phyloP scores from a whole-genome alignment of 2,113 vertebrate species.

The Macquaria australasica region DNA sequence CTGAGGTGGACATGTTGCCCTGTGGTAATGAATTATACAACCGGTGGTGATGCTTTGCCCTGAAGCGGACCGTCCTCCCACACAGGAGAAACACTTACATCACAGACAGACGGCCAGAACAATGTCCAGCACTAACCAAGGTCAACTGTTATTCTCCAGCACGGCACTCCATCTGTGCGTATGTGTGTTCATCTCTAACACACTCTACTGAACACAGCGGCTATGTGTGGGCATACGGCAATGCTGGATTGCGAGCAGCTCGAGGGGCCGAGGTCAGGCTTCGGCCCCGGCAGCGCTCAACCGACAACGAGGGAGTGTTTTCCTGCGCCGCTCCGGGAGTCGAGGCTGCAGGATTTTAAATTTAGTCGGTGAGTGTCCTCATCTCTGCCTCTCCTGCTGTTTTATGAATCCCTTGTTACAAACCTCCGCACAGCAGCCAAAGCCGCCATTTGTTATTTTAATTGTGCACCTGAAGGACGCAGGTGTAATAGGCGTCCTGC shows the following conservation, averaged over 20 bases:
- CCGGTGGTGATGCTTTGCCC: conserved; percentile 6
- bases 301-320: neutral
- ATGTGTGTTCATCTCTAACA: neutral
- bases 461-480: conserved; percentile 39
- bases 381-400: neutral
- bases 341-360: conserved; percentile 8
- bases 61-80: conserved; percentile 25
- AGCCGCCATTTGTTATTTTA: conserved; percentile 29
- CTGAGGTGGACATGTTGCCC: conserved; percentile 16
- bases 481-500: conserved; percentile 31
- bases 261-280: neutral
- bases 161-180: neutral
- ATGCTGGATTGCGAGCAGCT: neutral
- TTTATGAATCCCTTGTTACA: neutral
- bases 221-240: neutral
- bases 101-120: conserved; percentile 29
- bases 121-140: conserved; percentile 32
- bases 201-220: neutral
- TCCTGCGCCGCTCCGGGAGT: neutral
- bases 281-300: neutral
- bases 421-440: neutral
- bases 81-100: conserved; percentile 28
- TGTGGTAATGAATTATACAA: conserved; percentile 35
- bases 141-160: conserved; percentile 43
- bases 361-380: neutral